phyloP scores from a whole-genome alignment of 2,888 invertebrate species.

The Arctia plantaginis region DNA sequence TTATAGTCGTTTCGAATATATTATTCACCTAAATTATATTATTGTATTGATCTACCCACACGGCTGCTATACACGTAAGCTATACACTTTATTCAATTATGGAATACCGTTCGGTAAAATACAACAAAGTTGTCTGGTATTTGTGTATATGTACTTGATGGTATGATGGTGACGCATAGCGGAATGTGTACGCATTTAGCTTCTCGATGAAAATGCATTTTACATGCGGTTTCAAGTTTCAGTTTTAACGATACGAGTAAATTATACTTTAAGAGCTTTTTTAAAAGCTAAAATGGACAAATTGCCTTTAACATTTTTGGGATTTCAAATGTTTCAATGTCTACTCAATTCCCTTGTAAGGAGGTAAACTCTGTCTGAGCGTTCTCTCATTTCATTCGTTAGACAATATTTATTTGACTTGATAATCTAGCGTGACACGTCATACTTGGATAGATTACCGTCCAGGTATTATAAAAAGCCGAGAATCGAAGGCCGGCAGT shows the following conservation, averaged over 20 bases:
- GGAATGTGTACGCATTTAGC: not conserved
- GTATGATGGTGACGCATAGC: conserved; percentile 1
- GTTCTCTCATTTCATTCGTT: not conserved
- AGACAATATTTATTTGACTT: not conserved
- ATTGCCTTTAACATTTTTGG: not conserved
- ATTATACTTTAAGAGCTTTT: not conserved
- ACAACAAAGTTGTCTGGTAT: conserved; percentile 10
- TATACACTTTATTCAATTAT: conserved; percentile 40
- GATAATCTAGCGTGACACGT: not conserved
- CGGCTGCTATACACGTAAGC: conserved; percentile 22
- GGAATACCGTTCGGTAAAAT: conserved; percentile 32
- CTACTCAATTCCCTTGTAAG: not conserved
- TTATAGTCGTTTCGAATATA: not conserved
- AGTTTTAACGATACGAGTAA: not conserved
- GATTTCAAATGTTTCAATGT: not conserved
- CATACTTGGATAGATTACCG: not conserved
- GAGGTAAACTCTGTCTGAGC: not conserved
- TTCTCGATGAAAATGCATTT: not conserved
- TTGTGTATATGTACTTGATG: not conserved
- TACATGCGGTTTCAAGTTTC: not conserved
- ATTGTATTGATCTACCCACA: conserved; percentile 39
- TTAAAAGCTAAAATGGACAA: not conserved
- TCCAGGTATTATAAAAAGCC: not conserved
- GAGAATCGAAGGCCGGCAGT: too few species aligned
- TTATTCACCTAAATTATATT: not conserved